phyloP scores from a whole-genome alignment of 2,113 vertebrate genomes.

The Nothobranchius kuhntae region DNA sequence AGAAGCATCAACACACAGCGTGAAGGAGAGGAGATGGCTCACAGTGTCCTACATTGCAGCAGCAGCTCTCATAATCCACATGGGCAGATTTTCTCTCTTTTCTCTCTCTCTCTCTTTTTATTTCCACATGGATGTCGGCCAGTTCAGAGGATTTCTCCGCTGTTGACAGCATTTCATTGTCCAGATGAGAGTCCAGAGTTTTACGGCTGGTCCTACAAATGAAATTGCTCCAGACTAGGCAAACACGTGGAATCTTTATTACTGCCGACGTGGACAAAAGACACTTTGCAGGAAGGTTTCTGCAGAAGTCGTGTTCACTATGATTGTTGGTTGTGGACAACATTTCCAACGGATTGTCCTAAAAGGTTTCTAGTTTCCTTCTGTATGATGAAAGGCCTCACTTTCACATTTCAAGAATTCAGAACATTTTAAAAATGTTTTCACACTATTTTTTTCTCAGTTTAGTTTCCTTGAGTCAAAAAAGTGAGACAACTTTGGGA shows the following conservation, averaged over 20 bases:
- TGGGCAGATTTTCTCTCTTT: conserved; percentile 67
- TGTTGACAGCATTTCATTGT: conserved; percentile 50
- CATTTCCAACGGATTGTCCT: too few relatives aligned
- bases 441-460: too few relatives aligned
- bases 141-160: conserved; percentile 64
- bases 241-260: conserved; percentile 4
- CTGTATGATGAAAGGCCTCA: too few relatives aligned
- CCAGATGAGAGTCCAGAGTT: conserved; percentile 48
- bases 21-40: conserved; percentile 47
- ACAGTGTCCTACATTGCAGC: conserved; percentile 66
- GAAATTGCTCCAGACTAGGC: conserved; percentile 19
- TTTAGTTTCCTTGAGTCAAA: too few relatives aligned
- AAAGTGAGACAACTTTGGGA: too few relatives aligned
- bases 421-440: too few relatives aligned
- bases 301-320: not conserved
- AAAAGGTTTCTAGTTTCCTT: too few relatives aligned
- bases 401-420: too few relatives aligned
- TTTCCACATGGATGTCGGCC: conserved; percentile 70
- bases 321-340: too few relatives aligned
- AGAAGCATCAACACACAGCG: conserved; percentile 26
- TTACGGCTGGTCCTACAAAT: conserved; percentile 11
- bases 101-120: conserved; percentile 72
- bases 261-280: not conserved
- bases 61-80: conserved; percentile 62
- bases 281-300: conserved; percentile 9